Evolutionary conservation across 2,888 invertebrate genomes (phyloP).

Genomic region (Tryphoninae sp.): DNA sequence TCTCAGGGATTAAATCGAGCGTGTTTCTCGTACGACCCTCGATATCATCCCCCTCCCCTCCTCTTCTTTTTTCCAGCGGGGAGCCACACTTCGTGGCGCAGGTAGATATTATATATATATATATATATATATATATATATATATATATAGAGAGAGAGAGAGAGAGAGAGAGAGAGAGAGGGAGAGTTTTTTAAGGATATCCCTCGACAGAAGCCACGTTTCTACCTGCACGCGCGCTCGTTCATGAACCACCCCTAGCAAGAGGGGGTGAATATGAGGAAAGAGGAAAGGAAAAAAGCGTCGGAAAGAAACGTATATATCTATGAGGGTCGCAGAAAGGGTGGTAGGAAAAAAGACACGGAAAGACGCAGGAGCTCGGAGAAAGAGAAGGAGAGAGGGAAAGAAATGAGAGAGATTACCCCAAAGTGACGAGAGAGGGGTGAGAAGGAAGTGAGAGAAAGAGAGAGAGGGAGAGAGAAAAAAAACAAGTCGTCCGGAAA

Average conservation of each 20-base stretch:
- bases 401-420: constrained; percentile 71
- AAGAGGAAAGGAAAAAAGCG: constrained; percentile 33
- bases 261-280: constrained; percentile 55
- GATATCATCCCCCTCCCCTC: constrained; percentile 34
- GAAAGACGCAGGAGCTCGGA: constrained; percentile 51
- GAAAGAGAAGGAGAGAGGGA: constrained; percentile 55
- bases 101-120: constrained; percentile 56
- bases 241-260: constrained; percentile 55
- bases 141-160: constrained; percentile 25
- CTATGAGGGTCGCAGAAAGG: constrained; percentile 54
- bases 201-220: constrained; percentile 60
- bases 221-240: constrained; percentile 70
- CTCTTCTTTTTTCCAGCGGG: constrained; percentile 41
- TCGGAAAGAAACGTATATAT: constrained; percentile 59
- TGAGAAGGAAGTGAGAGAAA: constrained; percentile 61
- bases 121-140: constrained; percentile 9
- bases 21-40: constrained; percentile 67
- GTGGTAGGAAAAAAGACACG: constrained; percentile 44
- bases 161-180: too few relatives aligned
- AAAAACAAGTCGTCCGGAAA: constrained; percentile 72
- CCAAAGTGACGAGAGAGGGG: constrained; percentile 66
- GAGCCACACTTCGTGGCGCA: constrained; percentile 55
- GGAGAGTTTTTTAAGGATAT: constrained; percentile 46
- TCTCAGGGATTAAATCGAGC: constrained; percentile 82
- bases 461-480: constrained; percentile 63